Conservation (phyloP, 2,113 vertebrate species). For the Bambusicola thoracicus region DNA sequence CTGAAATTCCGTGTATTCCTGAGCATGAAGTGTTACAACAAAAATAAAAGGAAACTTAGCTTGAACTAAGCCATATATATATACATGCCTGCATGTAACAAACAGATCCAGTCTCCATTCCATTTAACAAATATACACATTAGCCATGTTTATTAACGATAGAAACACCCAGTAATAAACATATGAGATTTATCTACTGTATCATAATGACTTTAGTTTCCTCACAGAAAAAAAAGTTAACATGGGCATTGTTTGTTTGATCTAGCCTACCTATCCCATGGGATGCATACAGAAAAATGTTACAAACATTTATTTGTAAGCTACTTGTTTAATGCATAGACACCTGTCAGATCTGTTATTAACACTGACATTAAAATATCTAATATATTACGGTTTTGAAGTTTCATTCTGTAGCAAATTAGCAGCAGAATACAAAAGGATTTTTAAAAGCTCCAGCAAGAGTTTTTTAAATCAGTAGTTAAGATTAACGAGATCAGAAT, state of each 20-base stretch:
- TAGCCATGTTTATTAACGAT: not conserved
- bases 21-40: not conserved
- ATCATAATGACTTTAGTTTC: conserved; percentile 24
- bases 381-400: not conserved
- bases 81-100: not conserved
- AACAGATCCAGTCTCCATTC: conserved; percentile 21
- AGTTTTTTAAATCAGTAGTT: not conserved
- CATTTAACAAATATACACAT: conserved; percentile 27
- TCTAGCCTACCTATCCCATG: conserved; percentile 37
- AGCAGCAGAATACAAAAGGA: not conserved
- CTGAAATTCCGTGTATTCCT: not conserved
- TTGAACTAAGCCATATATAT: not conserved
- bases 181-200: not conserved
- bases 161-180: not conserved
- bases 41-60: not conserved
- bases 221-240: conserved; percentile 20
- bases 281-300: not conserved
- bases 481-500: not conserved
- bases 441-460: not conserved
- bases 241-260: conserved; percentile 46
- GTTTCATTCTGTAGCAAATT: not conserved
- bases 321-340: not conserved
- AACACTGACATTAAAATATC: conserved; percentile 16
- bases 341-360: not conserved
- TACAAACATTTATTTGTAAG: not conserved